phyloP scores from a whole-genome alignment of 2,888 invertebrate genomes.

The Scrobipalpa costella region DNA sequence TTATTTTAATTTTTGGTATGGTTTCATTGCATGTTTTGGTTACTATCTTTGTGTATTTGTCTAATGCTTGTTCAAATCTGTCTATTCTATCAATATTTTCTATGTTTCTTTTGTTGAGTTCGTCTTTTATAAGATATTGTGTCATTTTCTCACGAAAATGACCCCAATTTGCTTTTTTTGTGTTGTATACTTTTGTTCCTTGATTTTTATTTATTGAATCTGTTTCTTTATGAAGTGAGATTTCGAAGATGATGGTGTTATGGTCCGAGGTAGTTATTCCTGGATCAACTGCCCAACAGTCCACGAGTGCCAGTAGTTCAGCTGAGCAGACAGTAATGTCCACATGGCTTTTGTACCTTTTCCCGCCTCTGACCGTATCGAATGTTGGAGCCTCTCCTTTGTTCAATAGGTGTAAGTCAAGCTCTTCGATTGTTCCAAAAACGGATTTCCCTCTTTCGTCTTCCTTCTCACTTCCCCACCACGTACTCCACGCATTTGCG shows the following conservation, averaged over 20 bases:
- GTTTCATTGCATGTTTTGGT: no score
- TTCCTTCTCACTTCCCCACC: background rate
- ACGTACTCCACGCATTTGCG: background rate
- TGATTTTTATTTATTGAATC: no score
- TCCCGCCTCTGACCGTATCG: background rate
- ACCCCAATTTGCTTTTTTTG: constrained; percentile 19
- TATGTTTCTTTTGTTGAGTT: no score
- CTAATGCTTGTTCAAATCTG: no score
- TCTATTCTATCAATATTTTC: no score
- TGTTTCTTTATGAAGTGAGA: no score
- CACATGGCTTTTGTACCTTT: background rate
- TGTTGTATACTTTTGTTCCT: background rate
- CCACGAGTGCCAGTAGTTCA: background rate
- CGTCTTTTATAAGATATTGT: no score
- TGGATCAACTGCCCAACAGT: constrained; percentile 10
- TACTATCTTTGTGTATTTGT: no score
- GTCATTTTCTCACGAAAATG: no score
- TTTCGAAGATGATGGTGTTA: background rate
- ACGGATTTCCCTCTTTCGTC: constrained; percentile 1
- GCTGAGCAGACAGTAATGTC: constrained; percentile 15
- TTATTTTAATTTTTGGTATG: no score
- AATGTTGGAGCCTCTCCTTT: constrained; percentile 6
- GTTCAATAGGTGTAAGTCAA: background rate
- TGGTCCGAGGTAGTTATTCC: no score
- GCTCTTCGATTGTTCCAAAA: background rate